Evolutionary conservation across 2,888 invertebrate genomes (phyloP).

Genomic region (Pollenia amentaria): DNA sequence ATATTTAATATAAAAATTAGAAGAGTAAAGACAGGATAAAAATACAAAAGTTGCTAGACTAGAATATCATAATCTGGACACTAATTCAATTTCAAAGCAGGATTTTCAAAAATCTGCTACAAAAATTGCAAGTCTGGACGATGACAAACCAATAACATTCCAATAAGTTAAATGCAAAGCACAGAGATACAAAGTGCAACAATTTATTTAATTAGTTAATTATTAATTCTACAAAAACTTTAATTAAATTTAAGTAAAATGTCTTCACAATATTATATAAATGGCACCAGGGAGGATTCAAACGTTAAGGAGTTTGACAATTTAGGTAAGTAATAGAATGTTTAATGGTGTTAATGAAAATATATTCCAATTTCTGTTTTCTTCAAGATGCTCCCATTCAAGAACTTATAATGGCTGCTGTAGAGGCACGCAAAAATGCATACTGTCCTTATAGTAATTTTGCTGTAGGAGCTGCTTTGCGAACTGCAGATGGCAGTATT

Average conservation of each 20-base stretch:
- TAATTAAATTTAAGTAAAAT: constrained; percentile 32
- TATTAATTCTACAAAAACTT: neutral
- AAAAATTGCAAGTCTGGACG: no score
- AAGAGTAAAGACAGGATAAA: no score
- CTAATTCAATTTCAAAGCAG: no score
- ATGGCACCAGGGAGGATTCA: constrained; percentile 79
- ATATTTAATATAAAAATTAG: no score
- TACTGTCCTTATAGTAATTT: constrained; percentile 96
- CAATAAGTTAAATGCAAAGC: constrained; percentile 14
- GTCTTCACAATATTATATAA: constrained; percentile 77
- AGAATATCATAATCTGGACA: no score
- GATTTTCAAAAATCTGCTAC: no score
- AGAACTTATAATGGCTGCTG: constrained; percentile 87
- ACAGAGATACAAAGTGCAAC: neutral
- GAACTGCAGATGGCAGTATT: constrained; percentile 89
- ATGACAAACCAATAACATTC: neutral
- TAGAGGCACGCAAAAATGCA: constrained; percentile 87
- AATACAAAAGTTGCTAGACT: no score
- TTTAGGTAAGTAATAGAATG: constrained; percentile 77
- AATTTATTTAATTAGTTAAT: neutral
- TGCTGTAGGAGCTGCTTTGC: constrained; percentile 93
- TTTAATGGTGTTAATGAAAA: neutral
- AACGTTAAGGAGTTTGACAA: constrained; percentile 78
- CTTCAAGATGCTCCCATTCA: constrained; percentile 87
- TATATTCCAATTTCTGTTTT: neutral